Evolutionary conservation across 2,888 invertebrate genomes (phyloP).

Genomic region (Oscheius sp.): DNA sequence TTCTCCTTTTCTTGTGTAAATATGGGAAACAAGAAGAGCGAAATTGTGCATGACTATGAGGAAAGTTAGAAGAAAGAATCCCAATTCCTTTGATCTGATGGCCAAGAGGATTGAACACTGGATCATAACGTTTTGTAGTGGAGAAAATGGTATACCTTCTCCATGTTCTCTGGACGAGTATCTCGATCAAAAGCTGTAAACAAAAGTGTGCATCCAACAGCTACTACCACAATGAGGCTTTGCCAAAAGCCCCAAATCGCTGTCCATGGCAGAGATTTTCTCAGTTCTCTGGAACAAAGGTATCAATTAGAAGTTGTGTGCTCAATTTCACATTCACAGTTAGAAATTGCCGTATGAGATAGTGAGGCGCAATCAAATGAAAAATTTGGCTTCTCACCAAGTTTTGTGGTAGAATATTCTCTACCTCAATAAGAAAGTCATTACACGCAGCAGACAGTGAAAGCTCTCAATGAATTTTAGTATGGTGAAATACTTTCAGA

Average conservation of each 20-base stretch:
- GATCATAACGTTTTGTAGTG: neutral
- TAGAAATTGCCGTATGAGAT: too few species aligned
- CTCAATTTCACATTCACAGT: too few species aligned
- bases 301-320: too few species aligned
- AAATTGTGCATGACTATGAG: constrained; percentile 48
- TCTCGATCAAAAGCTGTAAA: constrained; percentile 60
- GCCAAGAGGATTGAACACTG: constrained; percentile 57
- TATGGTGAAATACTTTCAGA: too few species aligned
- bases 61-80: constrained; percentile 49
- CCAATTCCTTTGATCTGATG: constrained; percentile 41
- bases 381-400: too few species aligned
- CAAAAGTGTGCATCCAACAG: constrained; percentile 45
- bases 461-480: too few species aligned
- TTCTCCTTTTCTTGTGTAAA: constrained; percentile 38
- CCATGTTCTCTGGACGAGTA: constrained; percentile 42
- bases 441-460: too few species aligned
- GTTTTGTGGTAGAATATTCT: too few species aligned
- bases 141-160: constrained; percentile 35
- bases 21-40: constrained; percentile 35
- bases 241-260: constrained; percentile 57
- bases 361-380: too few species aligned
- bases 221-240: constrained; percentile 42
- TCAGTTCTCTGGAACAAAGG: constrained; percentile 12
- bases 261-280: constrained; percentile 37
- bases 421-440: too few species aligned